Percentiles rank a stretch among this genome's conserved stretches.
phyloP scores from a whole-genome alignment of 2,888 invertebrate genomes.

The Lasioglossum leucozonium region DNA sequence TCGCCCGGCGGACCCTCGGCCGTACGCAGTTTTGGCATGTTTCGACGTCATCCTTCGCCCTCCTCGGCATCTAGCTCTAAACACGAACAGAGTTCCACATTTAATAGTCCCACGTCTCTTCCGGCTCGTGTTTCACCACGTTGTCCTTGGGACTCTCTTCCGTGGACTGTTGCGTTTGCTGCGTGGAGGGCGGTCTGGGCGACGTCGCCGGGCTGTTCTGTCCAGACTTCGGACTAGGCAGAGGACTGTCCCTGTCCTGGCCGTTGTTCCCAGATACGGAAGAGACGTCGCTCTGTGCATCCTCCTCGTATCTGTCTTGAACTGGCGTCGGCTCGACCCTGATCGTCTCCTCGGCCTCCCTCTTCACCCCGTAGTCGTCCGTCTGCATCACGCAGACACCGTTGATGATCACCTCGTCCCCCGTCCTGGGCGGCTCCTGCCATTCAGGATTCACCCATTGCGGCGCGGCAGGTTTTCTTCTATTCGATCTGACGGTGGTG shows the following conservation, averaged over 20 bases:
- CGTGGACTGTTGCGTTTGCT: constrained; percentile 72
- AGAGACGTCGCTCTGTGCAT: constrained; percentile 85
- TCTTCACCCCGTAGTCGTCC: constrained; percentile 88
- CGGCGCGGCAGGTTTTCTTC: constrained; percentile 97
- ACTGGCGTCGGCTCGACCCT: constrained; percentile 92
- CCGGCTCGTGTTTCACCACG: constrained; percentile 82
- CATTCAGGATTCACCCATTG: constrained; percentile 99
- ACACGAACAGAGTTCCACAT: background rate
- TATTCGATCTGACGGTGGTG: constrained; percentile 86
- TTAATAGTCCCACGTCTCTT: constrained; percentile 83
- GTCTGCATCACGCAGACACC: constrained; percentile 97
- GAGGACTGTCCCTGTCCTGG: constrained; percentile 80
- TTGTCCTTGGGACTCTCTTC: constrained; percentile 79
- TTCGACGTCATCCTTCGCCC: constrained; percentile 12
- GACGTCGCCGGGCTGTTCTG: constrained; percentile 80
- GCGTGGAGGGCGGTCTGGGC: constrained; percentile 79
- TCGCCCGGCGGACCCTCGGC: constrained; percentile 44
- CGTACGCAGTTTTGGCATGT: constrained; percentile 69
- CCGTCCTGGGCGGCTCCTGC: constrained; percentile 87
- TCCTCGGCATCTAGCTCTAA: background rate
- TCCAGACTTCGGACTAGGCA: constrained; percentile 81
- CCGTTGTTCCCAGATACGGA: constrained; percentile 81
- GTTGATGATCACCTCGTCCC: constrained; percentile 95
- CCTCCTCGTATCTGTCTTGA: constrained; percentile 87
- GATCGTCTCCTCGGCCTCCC: constrained; percentile 89